phyloP scores from a whole-genome alignment of 1,140 invertebrate genomes.

The Ips typographus region DNA sequence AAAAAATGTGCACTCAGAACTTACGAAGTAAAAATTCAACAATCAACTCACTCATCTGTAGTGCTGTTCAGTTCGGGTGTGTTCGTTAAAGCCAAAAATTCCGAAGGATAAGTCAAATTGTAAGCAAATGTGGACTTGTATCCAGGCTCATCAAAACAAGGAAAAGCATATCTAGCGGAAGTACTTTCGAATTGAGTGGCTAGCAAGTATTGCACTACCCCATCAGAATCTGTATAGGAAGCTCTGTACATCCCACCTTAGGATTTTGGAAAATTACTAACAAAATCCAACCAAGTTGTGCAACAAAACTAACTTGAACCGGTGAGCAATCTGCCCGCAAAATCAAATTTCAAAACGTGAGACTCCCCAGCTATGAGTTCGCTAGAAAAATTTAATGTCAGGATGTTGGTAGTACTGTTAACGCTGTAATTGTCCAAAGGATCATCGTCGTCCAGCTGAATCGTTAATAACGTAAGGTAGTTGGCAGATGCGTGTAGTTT shows the following conservation, averaged over 20 bases:
- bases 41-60: neutral
- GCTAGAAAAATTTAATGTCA: neutral
- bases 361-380: neutral
- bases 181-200: conserved; percentile 81
- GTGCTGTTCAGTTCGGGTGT: neutral
- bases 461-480: neutral
- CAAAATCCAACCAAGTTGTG: neutral
- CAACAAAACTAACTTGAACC: neutral
- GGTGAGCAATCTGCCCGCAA: conserved; percentile 7
- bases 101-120: conserved; percentile 12
- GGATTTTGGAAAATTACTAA: neutral
- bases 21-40: too few relatives aligned
- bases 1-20: neutral
- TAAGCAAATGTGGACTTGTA: conserved; percentile 21
- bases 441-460: neutral
- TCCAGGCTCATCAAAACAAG: conserved; percentile 23
- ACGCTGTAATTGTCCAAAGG: neutral
- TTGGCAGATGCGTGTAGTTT: neutral
- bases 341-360: conserved; percentile 11
- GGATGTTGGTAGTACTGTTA: neutral
- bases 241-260: conserved; percentile 27
- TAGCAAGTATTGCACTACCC: conserved; percentile 52
- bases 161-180: conserved; percentile 60
- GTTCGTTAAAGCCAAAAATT: conserved; percentile 8
- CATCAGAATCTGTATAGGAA: conserved; percentile 11